phyloP scores from a whole-genome alignment of 2,888 invertebrate species.

The Xanthia togata region DNA sequence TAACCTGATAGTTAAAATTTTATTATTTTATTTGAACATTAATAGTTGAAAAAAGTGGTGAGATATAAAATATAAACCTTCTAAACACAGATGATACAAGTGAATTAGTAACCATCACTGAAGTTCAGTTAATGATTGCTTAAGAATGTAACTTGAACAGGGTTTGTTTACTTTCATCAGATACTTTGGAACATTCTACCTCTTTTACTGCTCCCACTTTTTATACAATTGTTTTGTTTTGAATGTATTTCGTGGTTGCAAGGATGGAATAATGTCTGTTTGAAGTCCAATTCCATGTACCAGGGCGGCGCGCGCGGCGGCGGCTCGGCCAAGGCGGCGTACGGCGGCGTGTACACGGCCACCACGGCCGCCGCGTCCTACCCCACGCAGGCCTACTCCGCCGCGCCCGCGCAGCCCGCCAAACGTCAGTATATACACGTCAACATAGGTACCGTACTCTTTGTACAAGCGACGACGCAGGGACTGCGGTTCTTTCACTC shows the following conservation, averaged over 20 bases:
- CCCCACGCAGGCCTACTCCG: constrained; percentile 89
- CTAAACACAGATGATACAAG: neutral
- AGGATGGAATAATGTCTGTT: constrained; percentile 38
- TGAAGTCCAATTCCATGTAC: constrained; percentile 43
- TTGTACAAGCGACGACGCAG: constrained; percentile 32
- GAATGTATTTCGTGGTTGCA: neutral
- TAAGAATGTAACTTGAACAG: neutral
- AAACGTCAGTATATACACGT: constrained; percentile 89
- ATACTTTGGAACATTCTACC: neutral
- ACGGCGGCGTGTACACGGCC: constrained; percentile 91
- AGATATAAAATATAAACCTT: neutral
- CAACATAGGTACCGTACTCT: constrained; percentile 60
- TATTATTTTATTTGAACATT: neutral
- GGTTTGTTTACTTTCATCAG: neutral
- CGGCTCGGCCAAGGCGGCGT: constrained; percentile 88
- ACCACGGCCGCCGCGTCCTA: constrained; percentile 87
- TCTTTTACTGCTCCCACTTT: neutral
- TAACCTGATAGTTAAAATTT: neutral
- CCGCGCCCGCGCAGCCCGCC: constrained; percentile 90
- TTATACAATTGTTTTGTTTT: neutral
- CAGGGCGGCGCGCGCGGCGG: constrained; percentile 90
- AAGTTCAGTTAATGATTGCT: neutral
- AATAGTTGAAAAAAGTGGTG: neutral
- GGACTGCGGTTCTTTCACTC: constrained; percentile 46
- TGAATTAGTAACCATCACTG: no score